Evolutionary conservation across 2,113 vertebrate species (phyloP).

Genomic region (Tachuris rubrigastra): DNA sequence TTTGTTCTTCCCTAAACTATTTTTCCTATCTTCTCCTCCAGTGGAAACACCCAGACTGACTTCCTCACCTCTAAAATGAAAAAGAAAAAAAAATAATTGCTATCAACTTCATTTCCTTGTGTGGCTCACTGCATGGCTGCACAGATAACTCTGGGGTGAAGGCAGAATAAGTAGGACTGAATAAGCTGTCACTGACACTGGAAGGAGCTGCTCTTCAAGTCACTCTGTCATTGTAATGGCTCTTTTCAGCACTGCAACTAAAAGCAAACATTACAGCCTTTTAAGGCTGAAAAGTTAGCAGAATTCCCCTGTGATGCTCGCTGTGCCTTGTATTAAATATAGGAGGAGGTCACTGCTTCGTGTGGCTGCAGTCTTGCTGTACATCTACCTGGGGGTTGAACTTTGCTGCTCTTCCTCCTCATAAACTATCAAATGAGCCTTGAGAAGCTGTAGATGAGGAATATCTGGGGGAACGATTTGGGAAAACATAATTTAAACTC

Average conservation of each 20-base stretch:
- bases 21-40: background rate
- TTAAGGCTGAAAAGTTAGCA: background rate
- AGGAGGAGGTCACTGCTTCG: accelerated
- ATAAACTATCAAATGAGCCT: background rate
- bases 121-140: background rate
- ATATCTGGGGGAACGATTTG: background rate
- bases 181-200: background rate
- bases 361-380: background rate
- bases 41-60: background rate
- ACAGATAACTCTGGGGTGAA: background rate
- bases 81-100: background rate
- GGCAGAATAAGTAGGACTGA: background rate
- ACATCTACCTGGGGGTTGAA: background rate
- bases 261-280: background rate
- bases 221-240: background rate
- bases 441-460: background rate
- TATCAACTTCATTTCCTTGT: background rate
- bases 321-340: background rate
- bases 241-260: background rate
- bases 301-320: background rate
- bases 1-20: background rate
- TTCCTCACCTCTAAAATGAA: background rate
- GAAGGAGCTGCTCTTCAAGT: background rate
- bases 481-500: background rate
- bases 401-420: background rate